A percentile compares a stretch with the other conserved stretches of the same genome.
phyloP scores from a whole-genome alignment of 2,797 vertebrate genomes.

The Danio tinwini region DNA sequence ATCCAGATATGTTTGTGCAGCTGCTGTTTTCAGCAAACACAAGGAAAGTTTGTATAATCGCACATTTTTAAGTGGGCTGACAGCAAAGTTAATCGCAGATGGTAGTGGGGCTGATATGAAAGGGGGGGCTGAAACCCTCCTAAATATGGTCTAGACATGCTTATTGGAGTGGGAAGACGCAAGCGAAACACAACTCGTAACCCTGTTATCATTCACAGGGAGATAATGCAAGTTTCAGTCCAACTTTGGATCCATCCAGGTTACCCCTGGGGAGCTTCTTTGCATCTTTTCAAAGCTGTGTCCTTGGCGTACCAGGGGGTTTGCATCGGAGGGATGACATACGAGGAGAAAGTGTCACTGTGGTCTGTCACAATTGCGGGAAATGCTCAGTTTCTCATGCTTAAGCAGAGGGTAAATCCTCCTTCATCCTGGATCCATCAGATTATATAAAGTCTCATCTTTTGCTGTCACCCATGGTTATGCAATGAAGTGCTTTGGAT shows the following conservation, averaged over 20 bases:
- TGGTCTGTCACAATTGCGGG: slow-evolving; percentile 34
- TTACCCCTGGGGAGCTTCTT: not conserved
- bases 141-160: slow-evolving; percentile 1
- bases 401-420: slow-evolving; percentile 53
- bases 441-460: slow-evolving; percentile 65
- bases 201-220: not conserved
- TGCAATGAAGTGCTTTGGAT: slow-evolving; percentile 65
- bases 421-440: slow-evolving; percentile 58
- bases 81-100: slow-evolving; percentile 11
- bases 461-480: slow-evolving; percentile 68
- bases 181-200: not conserved
- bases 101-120: not conserved
- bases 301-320: slow-evolving; percentile 1
- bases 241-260: slow-evolving; percentile 3
- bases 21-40: slow-evolving; percentile 31
- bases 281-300: slow-evolving; percentile 25
- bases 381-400: slow-evolving; percentile 52
- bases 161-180: slow-evolving; percentile 15
- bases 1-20: slow-evolving; percentile 15
- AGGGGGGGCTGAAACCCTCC: not conserved
- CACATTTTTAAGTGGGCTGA: slow-evolving; percentile 26
- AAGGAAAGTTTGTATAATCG: slow-evolving; percentile 24
- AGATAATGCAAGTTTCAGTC: slow-evolving; percentile 5
- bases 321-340: not conserved
- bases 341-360: slow-evolving; percentile 34